Percentiles rank a stretch among this genome's conserved stretches.
Conservation (phyloP, 23 tunicate species). For the Phallusia fumigata region DNA sequence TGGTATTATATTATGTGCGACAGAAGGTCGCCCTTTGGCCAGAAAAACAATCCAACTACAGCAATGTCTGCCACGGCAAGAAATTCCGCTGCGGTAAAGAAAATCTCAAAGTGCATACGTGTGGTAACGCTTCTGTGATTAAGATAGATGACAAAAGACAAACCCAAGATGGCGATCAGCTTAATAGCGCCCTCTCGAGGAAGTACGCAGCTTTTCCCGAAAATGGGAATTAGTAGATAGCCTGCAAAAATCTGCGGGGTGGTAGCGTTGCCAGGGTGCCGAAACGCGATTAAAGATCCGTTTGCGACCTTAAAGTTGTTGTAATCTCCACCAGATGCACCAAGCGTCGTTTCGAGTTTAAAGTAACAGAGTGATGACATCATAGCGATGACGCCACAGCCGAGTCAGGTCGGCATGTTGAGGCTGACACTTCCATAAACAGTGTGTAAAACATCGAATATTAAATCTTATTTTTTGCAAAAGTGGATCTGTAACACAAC, state of each 20-base stretch:
- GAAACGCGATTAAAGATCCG: conserved; percentile 27
- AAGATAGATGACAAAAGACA: conserved; percentile 16
- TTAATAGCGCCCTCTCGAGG: conserved; percentile 39
- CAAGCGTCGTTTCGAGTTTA: conserved; percentile 41
- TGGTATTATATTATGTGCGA: conserved; percentile 27
- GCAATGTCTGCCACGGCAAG: conserved; percentile 36
- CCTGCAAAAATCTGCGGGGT: conserved; percentile 32
- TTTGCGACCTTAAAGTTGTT: conserved; percentile 53
- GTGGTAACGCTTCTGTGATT: conserved; percentile 47
- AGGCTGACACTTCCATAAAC: conserved; percentile 60
- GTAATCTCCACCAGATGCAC: too few relatives aligned
- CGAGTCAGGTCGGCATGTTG: conserved; percentile 46
- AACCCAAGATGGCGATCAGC: conserved; percentile 4
- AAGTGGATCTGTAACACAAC: too few relatives aligned
- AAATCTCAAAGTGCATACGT: conserved; percentile 35
- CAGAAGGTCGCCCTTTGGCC: conserved; percentile 38
- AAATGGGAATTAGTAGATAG: conserved; percentile 44
- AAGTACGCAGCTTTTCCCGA: conserved; percentile 23
- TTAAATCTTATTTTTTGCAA: conserved; percentile 57
- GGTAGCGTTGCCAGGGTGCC: conserved; percentile 8
- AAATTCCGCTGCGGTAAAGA: conserved; percentile 45
- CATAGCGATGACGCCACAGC: too few relatives aligned
- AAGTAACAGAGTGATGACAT: too few relatives aligned
- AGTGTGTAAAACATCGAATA: conserved; percentile 39
- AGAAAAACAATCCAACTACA: conserved; percentile 30